Conservation (phyloP, 2,888 invertebrate species). For the Hartigia nigra region DNA sequence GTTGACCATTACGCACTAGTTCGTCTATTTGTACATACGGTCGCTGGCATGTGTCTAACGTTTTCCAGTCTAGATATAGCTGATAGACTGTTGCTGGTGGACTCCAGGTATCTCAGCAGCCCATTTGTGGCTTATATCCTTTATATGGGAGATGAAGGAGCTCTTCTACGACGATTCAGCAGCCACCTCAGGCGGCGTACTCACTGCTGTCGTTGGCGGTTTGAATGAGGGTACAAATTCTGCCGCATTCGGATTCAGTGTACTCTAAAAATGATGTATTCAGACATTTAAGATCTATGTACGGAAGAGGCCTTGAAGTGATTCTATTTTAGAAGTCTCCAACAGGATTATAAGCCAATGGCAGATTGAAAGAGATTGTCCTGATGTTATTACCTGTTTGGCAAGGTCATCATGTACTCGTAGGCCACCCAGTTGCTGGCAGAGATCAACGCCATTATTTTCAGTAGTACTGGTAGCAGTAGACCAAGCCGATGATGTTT, state of each 20-base stretch:
- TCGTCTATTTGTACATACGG: conserved; percentile 39
- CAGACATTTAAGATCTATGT: conserved; percentile 49
- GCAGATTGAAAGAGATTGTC: background rate
- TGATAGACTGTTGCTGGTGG: conserved; percentile 41
- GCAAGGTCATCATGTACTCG: conserved; percentile 62
- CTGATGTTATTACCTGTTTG: conserved; percentile 50
- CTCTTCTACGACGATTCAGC: conserved; percentile 60
- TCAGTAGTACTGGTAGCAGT: conserved; percentile 54
- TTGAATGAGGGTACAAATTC: conserved; percentile 79
- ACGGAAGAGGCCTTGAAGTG: conserved; percentile 62
- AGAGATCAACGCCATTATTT: conserved; percentile 57
- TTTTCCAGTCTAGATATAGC: conserved; percentile 18
- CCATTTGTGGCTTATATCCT: conserved; percentile 33
- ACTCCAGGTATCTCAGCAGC: conserved; percentile 46
- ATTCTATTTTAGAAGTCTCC: background rate
- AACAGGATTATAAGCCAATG: background rate
- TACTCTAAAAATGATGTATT: conserved; percentile 71
- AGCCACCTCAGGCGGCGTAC: conserved; percentile 53
- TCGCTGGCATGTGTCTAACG: conserved; percentile 18
- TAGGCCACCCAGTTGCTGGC: conserved; percentile 57
- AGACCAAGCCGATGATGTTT: conserved; percentile 58
- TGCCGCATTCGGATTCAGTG: conserved; percentile 85
- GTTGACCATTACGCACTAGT: conserved; percentile 36
- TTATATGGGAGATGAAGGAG: conserved; percentile 36
- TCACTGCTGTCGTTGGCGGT: conserved; percentile 42